Evolutionary conservation across 1,140 invertebrate species (phyloP), one percentile per base, ranked within the genome.

Genomic region (Drosophila navojoa): DNA sequence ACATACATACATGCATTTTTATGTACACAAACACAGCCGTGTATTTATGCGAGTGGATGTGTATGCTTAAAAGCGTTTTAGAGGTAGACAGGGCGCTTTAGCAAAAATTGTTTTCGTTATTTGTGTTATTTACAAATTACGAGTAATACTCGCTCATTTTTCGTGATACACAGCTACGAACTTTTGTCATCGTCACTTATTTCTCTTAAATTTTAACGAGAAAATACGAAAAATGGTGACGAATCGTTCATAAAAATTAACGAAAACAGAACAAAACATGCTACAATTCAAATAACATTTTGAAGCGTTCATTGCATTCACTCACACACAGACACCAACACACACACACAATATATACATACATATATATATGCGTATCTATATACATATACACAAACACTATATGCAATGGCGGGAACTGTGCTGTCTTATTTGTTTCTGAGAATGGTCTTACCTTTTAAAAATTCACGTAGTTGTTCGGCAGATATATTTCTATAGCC

Each of bases 391-490:
- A 45, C 45, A 70, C 42, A 61, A 25, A 49, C 64, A 57, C 59
- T 52, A 22, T 15, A 64, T 67, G 71, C 49, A 66, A 79, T 79
- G 63, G 73, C 76, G 76, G 72, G 79, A 79, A 79, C 55, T 73
- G 67, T 73, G 67, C 42, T 38, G 58, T 27, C 19, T 69, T 74
- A 52, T 47, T 59, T 60, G 45, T 38, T 55, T 25, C 10, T 53
- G 16, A 22, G 68, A 15, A 58, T 52, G n/a, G 27, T 15, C 81
- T 89, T 91, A 93, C 93, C 93, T 92, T 91, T 92, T 70, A 93
- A 91, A 90, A 93, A 93, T 81, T 93, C 93, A 86, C 93, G 93
- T 72, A 93, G 85, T 84, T 93, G 93, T 79, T 92, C 82, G 35
- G 91, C 91, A 58, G 90, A 91, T 78, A 93, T 92, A 87, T 93